phyloP scores from a whole-genome alignment of 2,888 invertebrate species.

The Euzophera pinguis region DNA sequence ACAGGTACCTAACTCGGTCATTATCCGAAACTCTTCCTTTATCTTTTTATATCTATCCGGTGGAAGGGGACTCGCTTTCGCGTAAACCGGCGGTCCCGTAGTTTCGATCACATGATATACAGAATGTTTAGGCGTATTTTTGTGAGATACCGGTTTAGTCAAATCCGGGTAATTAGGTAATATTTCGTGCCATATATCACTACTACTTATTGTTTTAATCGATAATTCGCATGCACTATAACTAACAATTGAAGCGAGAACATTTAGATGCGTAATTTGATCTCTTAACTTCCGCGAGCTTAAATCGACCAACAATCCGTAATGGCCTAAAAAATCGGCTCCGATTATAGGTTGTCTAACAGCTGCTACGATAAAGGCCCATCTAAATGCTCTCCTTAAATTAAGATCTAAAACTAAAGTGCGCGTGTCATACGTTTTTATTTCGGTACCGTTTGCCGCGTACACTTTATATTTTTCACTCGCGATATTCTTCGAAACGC shows the following conservation, averaged over 20 bases:
- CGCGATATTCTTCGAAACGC: background rate
- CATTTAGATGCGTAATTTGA: background rate
- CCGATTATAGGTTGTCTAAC: constrained; percentile 19
- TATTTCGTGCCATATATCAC: background rate
- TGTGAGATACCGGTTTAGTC: too few relatives aligned
- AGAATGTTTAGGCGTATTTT: too few relatives aligned
- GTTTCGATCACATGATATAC: constrained; percentile 12
- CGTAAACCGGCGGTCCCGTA: constrained; percentile 15
- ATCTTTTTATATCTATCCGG: constrained; percentile 6
- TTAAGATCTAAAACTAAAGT: constrained; percentile 15
- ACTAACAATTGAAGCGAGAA: background rate
- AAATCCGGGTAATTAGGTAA: background rate
- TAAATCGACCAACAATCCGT: constrained; percentile 11
- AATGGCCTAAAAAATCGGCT: constrained; percentile 17
- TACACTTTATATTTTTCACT: constrained; percentile 14
- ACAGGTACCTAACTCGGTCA: constrained; percentile 3
- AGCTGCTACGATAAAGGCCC: constrained; percentile 18
- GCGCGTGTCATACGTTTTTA: constrained; percentile 17
- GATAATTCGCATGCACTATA: background rate
- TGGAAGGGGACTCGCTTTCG: constrained; percentile 10
- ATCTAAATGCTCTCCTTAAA: constrained; percentile 12
- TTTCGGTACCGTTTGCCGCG: constrained; percentile 21
- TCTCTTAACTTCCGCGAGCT: background rate
- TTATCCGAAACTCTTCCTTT: background rate
- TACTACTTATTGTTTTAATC: background rate